Evolutionary conservation across 53 echinoderm and acorn worm genomes (phyloP).

Genomic region (Luidia sarsii): DNA sequence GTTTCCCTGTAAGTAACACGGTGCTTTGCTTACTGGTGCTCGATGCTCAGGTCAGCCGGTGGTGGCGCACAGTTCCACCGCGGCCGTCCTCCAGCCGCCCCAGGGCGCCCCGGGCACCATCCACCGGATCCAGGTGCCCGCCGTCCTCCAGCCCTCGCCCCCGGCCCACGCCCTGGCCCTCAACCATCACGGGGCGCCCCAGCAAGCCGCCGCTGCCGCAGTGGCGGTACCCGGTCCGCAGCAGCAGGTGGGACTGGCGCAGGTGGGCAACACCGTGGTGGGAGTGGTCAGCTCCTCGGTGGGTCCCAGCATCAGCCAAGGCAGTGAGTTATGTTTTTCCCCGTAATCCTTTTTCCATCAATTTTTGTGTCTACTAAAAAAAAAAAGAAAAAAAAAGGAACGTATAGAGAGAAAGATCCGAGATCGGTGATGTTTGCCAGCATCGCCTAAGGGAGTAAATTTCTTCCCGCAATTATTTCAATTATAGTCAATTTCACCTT

Average conservation of each 20-base stretch:
- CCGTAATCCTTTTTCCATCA: no score
- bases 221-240: no score
- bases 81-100: constrained; percentile 29
- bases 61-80: constrained; percentile 7
- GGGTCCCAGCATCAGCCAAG: constrained; percentile 19
- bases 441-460: no score
- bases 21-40: background rate
- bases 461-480: no score
- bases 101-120: constrained; percentile 19
- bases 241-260: constrained; percentile 41
- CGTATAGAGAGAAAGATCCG: no score
- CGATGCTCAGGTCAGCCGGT: constrained; percentile 9
- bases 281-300: constrained; percentile 31
- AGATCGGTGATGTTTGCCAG: no score
- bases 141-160: constrained; percentile 22
- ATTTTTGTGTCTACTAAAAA: no score
- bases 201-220: no score
- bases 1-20: background rate
- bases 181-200: constrained; percentile 22
- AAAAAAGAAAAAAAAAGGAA: no score
- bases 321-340: no score
- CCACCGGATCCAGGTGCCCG: constrained; percentile 29
- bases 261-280: constrained; percentile 32
- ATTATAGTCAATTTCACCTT: no score
- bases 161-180: constrained; percentile 27